Conservation (phyloP, 2,888 invertebrate genomes). For the Pachycephus smyrnensis region DNA sequence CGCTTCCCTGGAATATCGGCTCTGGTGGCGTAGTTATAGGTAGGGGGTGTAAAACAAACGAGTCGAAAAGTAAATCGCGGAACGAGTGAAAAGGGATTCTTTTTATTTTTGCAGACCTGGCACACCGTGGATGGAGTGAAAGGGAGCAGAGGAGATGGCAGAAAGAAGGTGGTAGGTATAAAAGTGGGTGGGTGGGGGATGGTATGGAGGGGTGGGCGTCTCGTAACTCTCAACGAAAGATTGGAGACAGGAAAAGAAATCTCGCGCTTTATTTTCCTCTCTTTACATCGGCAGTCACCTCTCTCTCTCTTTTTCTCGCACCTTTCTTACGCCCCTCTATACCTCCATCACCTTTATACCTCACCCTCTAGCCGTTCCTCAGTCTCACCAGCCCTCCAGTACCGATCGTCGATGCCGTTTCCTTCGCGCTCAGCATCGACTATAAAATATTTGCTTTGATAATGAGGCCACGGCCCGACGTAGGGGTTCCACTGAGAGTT, state of each 20-base stretch:
- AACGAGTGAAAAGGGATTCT: slow-evolving; percentile 53
- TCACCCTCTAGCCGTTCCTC: background rate
- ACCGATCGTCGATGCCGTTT: slow-evolving; percentile 5
- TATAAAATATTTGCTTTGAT: slow-evolving; percentile 67
- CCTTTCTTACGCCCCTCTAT: slow-evolving; percentile 7
- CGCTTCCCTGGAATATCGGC: slow-evolving; percentile 26
- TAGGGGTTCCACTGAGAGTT: slow-evolving; percentile 39
- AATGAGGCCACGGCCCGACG: slow-evolving; percentile 63
- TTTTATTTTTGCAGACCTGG: slow-evolving; percentile 36
- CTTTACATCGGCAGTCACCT: slow-evolving; percentile 26
- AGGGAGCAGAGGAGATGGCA: slow-evolving; percentile 20
- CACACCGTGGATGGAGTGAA: slow-evolving; percentile 8
- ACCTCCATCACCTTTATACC: slow-evolving; percentile 14
- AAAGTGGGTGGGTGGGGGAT: slow-evolving; percentile 13
- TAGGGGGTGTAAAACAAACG: slow-evolving; percentile 54
- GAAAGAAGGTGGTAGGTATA: slow-evolving; percentile 29
- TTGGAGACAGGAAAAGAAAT: slow-evolving; percentile 52
- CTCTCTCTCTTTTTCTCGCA: slow-evolving; percentile 15
- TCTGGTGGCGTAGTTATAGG: slow-evolving; percentile 21
- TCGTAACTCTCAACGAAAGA: slow-evolving; percentile 21
- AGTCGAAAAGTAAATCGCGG: slow-evolving; percentile 60
- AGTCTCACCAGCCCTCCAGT: background rate
- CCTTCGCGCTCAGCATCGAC: slow-evolving; percentile 35
- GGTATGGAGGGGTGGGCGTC: slow-evolving; percentile 14
- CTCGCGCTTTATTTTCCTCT: slow-evolving; percentile 47